Percentiles rank a stretch among this genome's conserved stretches.
Conservation (phyloP, 2,797 vertebrate species). For the Clarias fuscus region DNA sequence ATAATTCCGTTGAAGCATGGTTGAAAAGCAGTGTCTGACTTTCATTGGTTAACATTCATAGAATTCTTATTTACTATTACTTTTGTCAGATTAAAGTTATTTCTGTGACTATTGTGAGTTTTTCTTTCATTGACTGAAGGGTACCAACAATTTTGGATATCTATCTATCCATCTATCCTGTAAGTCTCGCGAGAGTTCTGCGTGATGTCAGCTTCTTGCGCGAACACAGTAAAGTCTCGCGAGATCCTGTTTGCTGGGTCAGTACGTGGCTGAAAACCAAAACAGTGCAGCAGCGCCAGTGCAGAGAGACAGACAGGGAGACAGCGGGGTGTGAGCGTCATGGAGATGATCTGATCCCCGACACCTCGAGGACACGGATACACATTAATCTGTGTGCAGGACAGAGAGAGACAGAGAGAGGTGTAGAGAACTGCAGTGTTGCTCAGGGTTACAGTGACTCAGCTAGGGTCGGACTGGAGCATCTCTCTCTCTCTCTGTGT, state of each 20-base stretch:
- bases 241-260: conserved; percentile 52
- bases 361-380: too few relatives aligned
- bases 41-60: too few relatives aligned
- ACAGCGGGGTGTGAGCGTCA: background rate
- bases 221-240: conserved; percentile 59
- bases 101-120: too few relatives aligned
- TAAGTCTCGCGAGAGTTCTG: background rate
- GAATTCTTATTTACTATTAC: too few relatives aligned
- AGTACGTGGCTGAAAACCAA: conserved; percentile 65
- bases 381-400: too few relatives aligned
- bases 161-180: too few relatives aligned
- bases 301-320: background rate
- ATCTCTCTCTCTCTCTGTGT: background rate
- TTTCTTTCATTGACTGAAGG: too few relatives aligned
- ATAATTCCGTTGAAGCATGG: too few relatives aligned
- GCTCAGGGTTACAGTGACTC: conserved; percentile 6
- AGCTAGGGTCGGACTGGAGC: background rate
- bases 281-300: conserved; percentile 34
- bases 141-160: too few relatives aligned
- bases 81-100: too few relatives aligned
- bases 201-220: background rate
- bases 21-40: too few relatives aligned
- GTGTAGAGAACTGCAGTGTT: background rate
- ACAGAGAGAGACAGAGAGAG: background rate
- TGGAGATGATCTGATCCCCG: too few relatives aligned